phyloP scores from a whole-genome alignment of 2,888 invertebrate species.

The Cinara cedri region DNA sequence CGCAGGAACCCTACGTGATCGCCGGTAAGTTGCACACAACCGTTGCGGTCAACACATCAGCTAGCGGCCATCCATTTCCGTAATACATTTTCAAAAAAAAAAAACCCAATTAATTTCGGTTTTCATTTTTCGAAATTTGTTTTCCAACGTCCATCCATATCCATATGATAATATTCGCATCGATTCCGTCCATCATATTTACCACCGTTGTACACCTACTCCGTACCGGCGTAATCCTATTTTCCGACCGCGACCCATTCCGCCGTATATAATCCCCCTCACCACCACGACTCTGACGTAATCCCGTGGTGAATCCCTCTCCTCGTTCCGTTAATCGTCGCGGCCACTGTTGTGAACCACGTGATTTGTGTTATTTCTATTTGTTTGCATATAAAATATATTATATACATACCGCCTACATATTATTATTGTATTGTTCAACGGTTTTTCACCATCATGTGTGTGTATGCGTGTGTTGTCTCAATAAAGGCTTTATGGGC shows the following conservation, averaged over 20 bases:
- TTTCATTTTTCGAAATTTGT: too few species aligned
- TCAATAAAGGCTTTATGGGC: conserved; percentile 56
- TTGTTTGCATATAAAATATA: too few species aligned
- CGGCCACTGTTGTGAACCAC: neutral
- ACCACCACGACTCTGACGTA: too few species aligned
- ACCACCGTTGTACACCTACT: too few species aligned
- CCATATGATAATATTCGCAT: too few species aligned
- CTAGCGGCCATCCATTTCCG: too few species aligned
- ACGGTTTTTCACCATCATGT: conserved; percentile 39
- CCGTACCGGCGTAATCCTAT: neutral
- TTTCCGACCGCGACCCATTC: neutral
- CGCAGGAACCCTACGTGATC: conserved; percentile 81
- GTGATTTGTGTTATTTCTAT: conserved; percentile 8
- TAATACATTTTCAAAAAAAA: too few species aligned
- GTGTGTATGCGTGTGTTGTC: conserved; percentile 40
- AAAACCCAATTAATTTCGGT: too few species aligned
- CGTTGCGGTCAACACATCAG: too few species aligned
- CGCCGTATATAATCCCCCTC: too few species aligned
- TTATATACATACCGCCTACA: neutral
- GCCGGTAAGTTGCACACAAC: conserved; percentile 59
- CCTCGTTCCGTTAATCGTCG: neutral
- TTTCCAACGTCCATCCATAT: too few species aligned
- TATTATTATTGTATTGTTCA: neutral
- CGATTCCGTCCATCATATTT: too few species aligned
- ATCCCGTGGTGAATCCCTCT: neutral